Base-by-base conservation (phyloP, 2,113 vertebrate species). In the Cinclus mexicanus region DNA sequence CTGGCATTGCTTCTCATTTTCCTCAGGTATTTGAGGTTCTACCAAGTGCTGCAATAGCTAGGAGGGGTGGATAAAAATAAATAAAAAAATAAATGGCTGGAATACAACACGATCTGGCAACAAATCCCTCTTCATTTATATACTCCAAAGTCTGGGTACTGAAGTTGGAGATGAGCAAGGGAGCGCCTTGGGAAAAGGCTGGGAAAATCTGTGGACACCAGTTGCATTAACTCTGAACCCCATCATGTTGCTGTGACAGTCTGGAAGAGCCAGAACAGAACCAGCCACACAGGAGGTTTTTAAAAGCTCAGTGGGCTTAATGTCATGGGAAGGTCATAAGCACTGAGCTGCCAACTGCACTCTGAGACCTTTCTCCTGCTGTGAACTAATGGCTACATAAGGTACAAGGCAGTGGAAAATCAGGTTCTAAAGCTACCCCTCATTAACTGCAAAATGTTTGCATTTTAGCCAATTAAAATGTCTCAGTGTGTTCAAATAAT, bases 391-490 rank as follows among this genome's bases (percentile, higher is more conserved):
- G 57, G 57, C 79, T 87, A 14, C 1, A 1, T 21, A 81, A 92
- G 64, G 47, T 87, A 81, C 24, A 64, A 78, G 72, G 85, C 83
- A 86, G 41, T 87, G 88, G 83, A 96, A 94, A 94, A 87, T 57
- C 64, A 79, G 35, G 57, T 53, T 94, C 41, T 71, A 86, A 89
- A 86, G 23, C 69, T 60, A 67, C 87, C 59, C 71, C 72, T 90
- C 83, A 92, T 90, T 93, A 82, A 67, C 82, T 83, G 59, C 42
- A 80, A 95, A 92, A 75, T 90, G 76, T 90, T 94, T 94, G 78
- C 57, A 35, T 90, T 95, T 90, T 72, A 85, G 31, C 44, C 63
- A 91, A 83, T 90, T 96, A 91, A 90, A 92, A 81, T 92, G 60
- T 79, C 56, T 81, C 57, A 20, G 19, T 52, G 37, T 59, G 35